These are phyloP conservation scores for Rhinogobius similis DNA, from an alignment of 2,113 vertebrate species.

Conservation along the genomic window DNA sequence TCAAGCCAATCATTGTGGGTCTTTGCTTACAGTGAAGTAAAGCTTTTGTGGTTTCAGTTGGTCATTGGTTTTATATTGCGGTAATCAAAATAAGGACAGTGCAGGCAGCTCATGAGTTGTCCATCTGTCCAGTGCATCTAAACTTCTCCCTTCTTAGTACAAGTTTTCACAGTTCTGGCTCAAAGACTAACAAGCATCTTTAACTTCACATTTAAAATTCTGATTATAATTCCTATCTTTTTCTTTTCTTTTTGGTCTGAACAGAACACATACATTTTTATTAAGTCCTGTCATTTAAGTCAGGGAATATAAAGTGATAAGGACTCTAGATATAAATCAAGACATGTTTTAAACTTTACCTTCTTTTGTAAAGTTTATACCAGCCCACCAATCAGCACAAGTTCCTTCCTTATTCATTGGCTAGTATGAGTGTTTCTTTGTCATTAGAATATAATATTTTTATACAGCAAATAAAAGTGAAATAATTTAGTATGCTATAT, in stretches of 20 bases:
- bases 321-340: slow-evolving; percentile 75
- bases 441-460: slow-evolving; percentile 74
- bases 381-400: slow-evolving; percentile 82
- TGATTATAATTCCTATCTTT: slow-evolving; percentile 73
- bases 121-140: slow-evolving; percentile 72
- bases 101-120: slow-evolving; percentile 48
- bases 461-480: slow-evolving; percentile 75
- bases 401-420: slow-evolving; percentile 72
- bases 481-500: slow-evolving; percentile 83
- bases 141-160: slow-evolving; percentile 72
- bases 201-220: slow-evolving; percentile 76
- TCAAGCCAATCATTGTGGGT: slow-evolving; percentile 23
- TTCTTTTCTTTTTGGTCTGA: slow-evolving; percentile 86
- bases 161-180: slow-evolving; percentile 74
- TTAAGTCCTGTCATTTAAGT: slow-evolving; percentile 68
- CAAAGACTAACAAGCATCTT: slow-evolving; percentile 68
- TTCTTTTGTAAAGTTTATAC: slow-evolving; percentile 64
- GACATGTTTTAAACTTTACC: slow-evolving; percentile 62
- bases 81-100: slow-evolving; percentile 57
- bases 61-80: slow-evolving; percentile 38
- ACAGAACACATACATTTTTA: slow-evolving; percentile 78
- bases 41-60: slow-evolving; percentile 50
- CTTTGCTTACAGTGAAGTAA: slow-evolving; percentile 53
- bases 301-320: slow-evolving; percentile 78
- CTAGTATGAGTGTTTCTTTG: slow-evolving; percentile 68